These are phyloP conservation scores for Lipophrys pholis DNA, from an alignment of 2,113 vertebrate genomes.

Conservation along the genomic window DNA sequence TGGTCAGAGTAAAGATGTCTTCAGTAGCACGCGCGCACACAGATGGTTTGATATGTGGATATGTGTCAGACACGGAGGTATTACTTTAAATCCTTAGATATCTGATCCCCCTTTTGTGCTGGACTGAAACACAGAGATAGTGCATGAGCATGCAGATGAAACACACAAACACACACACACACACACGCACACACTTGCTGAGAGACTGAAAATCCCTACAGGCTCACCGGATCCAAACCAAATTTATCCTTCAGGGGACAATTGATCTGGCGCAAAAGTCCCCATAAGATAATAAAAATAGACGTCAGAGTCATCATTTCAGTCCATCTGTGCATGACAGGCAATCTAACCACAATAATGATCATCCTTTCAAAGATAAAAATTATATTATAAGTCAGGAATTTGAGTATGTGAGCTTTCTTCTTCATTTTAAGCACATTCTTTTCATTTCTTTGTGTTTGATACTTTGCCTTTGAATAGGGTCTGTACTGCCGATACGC, in stretches of 20 bases:
- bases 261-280: not conserved
- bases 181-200: not conserved
- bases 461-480: conserved; percentile 2
- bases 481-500: conserved; percentile 3
- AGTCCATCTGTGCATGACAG: conserved; percentile 8
- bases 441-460: conserved; percentile 9
- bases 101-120: conserved; percentile 10
- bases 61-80: conserved; percentile 31
- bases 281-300: not conserved
- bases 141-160: conserved; percentile 6
- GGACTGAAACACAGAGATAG: conserved; percentile 14
- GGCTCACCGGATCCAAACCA: not conserved
- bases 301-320: conserved; percentile 14
- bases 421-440: conserved; percentile 1
- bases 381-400: not conserved
- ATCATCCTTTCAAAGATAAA: conserved; percentile 15
- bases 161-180: not conserved
- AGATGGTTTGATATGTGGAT: conserved; percentile 20
- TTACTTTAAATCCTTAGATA: conserved; percentile 37
- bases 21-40: conserved; percentile 10
- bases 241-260: conserved; percentile 3
- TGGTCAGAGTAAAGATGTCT: conserved; percentile 54
- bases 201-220: too few species aligned
- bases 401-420: not conserved
- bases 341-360: conserved; percentile 5